Percentiles rank a stretch among this genome's conserved stretches.
Conservation (phyloP, 2,113 vertebrate species). For the Hydrochoerus hydrochaeris region DNA sequence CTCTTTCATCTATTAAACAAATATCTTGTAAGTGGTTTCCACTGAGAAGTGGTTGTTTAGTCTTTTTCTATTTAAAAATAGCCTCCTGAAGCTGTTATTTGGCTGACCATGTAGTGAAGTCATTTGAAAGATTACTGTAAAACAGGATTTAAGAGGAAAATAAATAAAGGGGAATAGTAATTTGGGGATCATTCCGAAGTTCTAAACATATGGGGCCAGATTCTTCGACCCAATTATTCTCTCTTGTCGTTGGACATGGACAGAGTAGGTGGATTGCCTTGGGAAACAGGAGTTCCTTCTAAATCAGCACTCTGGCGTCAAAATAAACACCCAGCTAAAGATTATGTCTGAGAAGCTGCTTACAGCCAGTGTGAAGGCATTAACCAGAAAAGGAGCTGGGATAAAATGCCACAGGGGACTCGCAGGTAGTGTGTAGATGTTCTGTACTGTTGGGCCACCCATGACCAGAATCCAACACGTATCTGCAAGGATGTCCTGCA, state of each 20-base stretch:
- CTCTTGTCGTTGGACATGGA: slow-evolving; percentile 52
- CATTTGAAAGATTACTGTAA: slow-evolving; percentile 77
- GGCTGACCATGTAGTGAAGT: slow-evolving; percentile 58
- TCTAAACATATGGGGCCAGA: background rate
- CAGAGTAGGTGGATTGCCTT: slow-evolving; percentile 56
- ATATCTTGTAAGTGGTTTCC: slow-evolving; percentile 52
- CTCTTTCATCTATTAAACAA: slow-evolving; percentile 40
- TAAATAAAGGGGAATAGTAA: slow-evolving; percentile 67
- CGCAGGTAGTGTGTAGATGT: background rate
- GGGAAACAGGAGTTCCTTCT: slow-evolving; percentile 43
- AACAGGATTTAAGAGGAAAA: slow-evolving; percentile 75
- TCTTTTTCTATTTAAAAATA: slow-evolving; percentile 48
- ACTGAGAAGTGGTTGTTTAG: slow-evolving; percentile 46
- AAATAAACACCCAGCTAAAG: slow-evolving; percentile 60
- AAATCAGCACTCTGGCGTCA: slow-evolving; percentile 53
- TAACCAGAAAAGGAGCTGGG: slow-evolving; percentile 13
- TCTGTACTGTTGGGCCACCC: background rate
- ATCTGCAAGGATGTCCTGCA: slow-evolving; percentile 60
- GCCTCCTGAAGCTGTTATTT: slow-evolving; percentile 36
- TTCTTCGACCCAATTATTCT: slow-evolving; percentile 54
- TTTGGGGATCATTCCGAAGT: slow-evolving; percentile 63
- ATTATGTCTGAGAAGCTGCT: slow-evolving; percentile 53
- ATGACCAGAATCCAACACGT: slow-evolving; percentile 33
- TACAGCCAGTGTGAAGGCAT: background rate
- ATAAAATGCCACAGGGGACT: background rate